Conservation (phyloP, 2,113 vertebrate species). For the Bostrychus sinensis region DNA sequence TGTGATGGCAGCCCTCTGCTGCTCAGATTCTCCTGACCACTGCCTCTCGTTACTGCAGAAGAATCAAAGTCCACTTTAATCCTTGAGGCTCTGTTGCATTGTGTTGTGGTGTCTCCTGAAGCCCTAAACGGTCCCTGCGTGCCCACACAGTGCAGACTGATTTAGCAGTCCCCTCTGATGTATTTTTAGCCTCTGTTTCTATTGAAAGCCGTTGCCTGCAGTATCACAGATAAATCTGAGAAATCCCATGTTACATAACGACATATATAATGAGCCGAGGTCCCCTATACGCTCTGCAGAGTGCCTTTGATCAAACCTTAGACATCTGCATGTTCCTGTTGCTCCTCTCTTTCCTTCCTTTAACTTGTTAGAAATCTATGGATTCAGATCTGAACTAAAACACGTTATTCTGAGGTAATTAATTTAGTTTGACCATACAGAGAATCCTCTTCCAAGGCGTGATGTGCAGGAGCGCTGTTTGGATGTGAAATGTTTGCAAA, state of each 20-base stretch:
- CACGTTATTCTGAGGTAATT: too few relatives aligned
- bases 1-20: conserved; percentile 39
- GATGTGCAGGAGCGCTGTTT: too few relatives aligned
- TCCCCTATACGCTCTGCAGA: conserved; percentile 32
- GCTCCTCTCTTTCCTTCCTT: too few relatives aligned
- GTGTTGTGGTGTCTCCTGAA: too few relatives aligned
- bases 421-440: too few relatives aligned
- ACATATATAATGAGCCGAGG: conserved; percentile 58
- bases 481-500: too few relatives aligned
- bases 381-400: too few relatives aligned
- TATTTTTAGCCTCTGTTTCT: conserved; percentile 39
- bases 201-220: conserved; percentile 50
- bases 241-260: conserved; percentile 55
- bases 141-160: too few relatives aligned
- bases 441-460: too few relatives aligned
- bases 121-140: too few relatives aligned
- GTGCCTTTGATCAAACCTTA: conserved; percentile 35
- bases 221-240: conserved; percentile 61
- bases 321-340: conserved; percentile 34
- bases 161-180: conserved; percentile 18
- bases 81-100: conserved; percentile 16
- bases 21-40: conserved; percentile 43
- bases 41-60: conserved; percentile 29
- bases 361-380: too few relatives aligned
- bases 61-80: not conserved